Evolutionary conservation across 1,140 invertebrate genomes (phyloP).

Genomic region (Magallana gigas): DNA sequence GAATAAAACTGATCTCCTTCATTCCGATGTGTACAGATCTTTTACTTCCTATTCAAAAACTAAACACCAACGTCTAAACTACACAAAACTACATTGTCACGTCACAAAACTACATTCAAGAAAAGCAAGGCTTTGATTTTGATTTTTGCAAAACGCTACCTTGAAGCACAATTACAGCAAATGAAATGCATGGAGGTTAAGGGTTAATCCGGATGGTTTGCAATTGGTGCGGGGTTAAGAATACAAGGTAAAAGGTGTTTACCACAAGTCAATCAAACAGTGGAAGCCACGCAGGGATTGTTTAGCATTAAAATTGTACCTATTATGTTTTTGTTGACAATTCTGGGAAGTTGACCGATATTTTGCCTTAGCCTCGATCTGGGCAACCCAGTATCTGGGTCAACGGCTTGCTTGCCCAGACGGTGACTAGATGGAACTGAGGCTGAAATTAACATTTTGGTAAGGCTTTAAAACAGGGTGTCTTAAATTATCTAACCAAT

Average conservation of each 20-base stretch:
- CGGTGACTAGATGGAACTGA: constrained; percentile 54
- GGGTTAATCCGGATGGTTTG: background rate
- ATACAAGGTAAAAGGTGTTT: background rate
- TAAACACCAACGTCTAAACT: background rate
- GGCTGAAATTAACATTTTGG: constrained; percentile 47
- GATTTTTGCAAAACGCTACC: background rate
- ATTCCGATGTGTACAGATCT: too few relatives aligned
- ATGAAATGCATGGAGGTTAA: background rate
- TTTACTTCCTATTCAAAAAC: background rate
- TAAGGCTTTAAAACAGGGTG: too few relatives aligned
- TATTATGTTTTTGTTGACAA: constrained; percentile 51
- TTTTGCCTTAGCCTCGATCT: constrained; percentile 44
- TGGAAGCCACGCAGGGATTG: background rate
- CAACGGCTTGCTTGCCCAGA: constrained; percentile 46
- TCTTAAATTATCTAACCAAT: too few relatives aligned
- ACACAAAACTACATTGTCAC: background rate
- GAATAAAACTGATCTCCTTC: too few relatives aligned
- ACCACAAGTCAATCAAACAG: background rate
- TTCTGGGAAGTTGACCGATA: constrained; percentile 53
- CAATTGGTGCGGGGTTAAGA: background rate
- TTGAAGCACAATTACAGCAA: background rate
- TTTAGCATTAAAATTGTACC: constrained; percentile 26
- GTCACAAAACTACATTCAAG: background rate
- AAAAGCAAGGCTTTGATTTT: background rate
- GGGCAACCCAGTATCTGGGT: constrained; percentile 46